These are phyloP conservation scores for Drosophila bifasciata DNA, from an alignment of 1,140 invertebrate genomes.

Conservation along the genomic window DNA sequence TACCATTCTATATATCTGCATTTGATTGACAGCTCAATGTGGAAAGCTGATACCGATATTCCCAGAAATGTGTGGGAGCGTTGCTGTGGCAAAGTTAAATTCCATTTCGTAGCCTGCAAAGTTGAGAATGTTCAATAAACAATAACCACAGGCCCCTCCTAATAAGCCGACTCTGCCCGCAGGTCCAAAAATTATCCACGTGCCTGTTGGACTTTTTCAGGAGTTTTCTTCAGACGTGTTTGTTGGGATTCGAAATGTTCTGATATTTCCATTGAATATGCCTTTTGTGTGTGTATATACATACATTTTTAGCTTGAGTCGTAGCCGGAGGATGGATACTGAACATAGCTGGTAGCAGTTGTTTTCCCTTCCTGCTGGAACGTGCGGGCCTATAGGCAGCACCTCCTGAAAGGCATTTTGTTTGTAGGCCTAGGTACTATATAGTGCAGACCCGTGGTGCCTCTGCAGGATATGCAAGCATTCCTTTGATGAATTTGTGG, in stretches of 20 bases:
- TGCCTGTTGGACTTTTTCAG: constrained; percentile 1
- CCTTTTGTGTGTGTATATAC: constrained; percentile 9
- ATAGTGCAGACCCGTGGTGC: neutral
- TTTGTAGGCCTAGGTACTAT: too few relatives aligned
- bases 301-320: constrained; percentile 12
- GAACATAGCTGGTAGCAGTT: constrained; percentile 12
- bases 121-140: constrained; percentile 59
- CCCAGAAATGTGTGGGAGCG: constrained; percentile 29
- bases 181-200: neutral
- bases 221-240: constrained; percentile 31
- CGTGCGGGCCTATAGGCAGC: neutral
- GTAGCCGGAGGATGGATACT: constrained; percentile 9
- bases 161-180: neutral
- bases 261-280: constrained; percentile 52
- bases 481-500: constrained; percentile 63
- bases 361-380: neutral
- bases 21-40: constrained; percentile 67
- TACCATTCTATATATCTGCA: constrained; percentile 43
- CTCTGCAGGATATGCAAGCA: constrained; percentile 22
- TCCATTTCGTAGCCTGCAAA: constrained; percentile 37
- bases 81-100: constrained; percentile 62
- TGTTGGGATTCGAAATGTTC: constrained; percentile 65
- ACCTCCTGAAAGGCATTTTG: neutral
- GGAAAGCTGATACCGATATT: constrained; percentile 47
- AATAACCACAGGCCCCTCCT: constrained; percentile 46